Evolutionary conservation across 2,888 invertebrate species (phyloP), one percentile per base, ranked within the genome.

Genomic region (Glyphotaelius pellucidus): DNA sequence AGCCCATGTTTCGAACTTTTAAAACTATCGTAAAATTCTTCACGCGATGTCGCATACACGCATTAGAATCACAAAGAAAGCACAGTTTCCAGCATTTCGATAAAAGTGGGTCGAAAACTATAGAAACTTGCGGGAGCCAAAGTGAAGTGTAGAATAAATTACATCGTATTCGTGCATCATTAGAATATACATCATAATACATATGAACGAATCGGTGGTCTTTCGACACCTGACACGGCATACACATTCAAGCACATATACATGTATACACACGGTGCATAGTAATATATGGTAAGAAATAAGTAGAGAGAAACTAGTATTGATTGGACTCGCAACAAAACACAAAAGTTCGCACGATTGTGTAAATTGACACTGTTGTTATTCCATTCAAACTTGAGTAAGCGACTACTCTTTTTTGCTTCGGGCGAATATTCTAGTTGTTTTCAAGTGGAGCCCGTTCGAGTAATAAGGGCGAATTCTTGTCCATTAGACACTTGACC

Each of bases 21-120:
- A 4, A 9, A 3, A 1, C 14, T 52, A 52, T 15, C 52, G 19
- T 52, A 5, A 80, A 80, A 80, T 30, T 80, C 15, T 80, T 31
- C 30, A 80, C 12, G 80, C 30, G 80, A 32, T 15, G 31, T 31
- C 47, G 47, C 81, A 81, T 31, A 81, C 81, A 32, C 14, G 32
- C 30, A 81, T 81, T 81, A 31, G 32, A 12, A 81, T 81, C 32
- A 31, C 81, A 81, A 81, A 81, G 81, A 32, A 81, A 81, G 31
- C 30, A 81, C 80, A 81, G 81, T 81, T 81, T 81, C 81, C 81
- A 81, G 32, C 31, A 81, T 81, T 81, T 81, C 14, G 81, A 32
- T 81, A 81, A 81, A 81, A 81, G 81, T 81, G 81, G 81, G 31
- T 81, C 81, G 81, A 81, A 32, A 81, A 81, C 31, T 81, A 81